Conservation (phyloP, 1,140 invertebrate species). For the Dysdera silvatica region DNA sequence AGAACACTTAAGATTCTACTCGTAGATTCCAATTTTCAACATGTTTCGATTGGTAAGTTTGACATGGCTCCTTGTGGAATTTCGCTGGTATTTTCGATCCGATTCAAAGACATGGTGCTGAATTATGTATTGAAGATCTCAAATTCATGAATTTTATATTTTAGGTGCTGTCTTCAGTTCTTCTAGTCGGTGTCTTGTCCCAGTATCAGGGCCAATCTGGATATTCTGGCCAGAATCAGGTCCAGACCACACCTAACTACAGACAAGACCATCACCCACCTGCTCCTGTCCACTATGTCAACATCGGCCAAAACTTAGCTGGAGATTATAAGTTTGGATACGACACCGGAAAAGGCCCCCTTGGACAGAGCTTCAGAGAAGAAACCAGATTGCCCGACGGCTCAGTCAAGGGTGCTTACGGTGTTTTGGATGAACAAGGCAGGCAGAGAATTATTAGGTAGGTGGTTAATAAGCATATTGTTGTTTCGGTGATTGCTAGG, state of each 20-base stretch:
- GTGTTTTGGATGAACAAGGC: constrained; percentile 51
- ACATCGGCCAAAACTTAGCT: constrained; percentile 30
- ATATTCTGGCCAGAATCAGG: constrained; percentile 8
- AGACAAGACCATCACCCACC: constrained; percentile 26
- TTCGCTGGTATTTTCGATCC: too few relatives aligned
- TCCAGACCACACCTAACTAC: constrained; percentile 2
- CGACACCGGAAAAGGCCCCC: constrained; percentile 35
- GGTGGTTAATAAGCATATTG: too few relatives aligned
- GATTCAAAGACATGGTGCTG: too few relatives aligned
- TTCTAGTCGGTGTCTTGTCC: too few relatives aligned
- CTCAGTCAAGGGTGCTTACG: constrained; percentile 53
- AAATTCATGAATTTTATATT: too few relatives aligned
- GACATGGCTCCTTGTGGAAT: too few relatives aligned
- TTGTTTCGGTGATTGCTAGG: too few relatives aligned
- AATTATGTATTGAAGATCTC: too few relatives aligned
- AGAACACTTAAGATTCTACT: too few relatives aligned
- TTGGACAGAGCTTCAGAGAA: constrained; percentile 37
- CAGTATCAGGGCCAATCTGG: neutral
- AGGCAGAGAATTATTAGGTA: constrained; percentile 52
- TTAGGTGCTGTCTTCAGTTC: too few relatives aligned
- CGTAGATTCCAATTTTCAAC: too few relatives aligned
- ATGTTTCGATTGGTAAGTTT: too few relatives aligned
- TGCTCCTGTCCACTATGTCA: constrained; percentile 32
- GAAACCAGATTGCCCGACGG: constrained; percentile 38
- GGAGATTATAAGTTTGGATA: constrained; percentile 37